Evolutionary conservation across 2,113 vertebrate species (phyloP), one percentile per base, ranked within the genome.

Genomic region (Gambusia affinis): DNA sequence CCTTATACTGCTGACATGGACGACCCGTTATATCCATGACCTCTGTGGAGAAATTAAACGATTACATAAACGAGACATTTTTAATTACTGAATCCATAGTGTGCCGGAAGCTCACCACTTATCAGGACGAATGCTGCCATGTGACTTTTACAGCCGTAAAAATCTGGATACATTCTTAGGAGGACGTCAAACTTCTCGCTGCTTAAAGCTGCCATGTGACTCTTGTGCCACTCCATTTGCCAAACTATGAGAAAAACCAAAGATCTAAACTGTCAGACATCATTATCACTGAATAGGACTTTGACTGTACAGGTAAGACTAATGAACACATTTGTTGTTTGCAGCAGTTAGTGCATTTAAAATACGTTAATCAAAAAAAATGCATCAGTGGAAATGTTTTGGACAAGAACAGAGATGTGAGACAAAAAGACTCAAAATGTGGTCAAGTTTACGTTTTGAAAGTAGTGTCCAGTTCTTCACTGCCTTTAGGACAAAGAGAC

Each of bases 111-210:
- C 92, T 88, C 81, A 96, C 96, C 95, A 90, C 75, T 94, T 84
- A 95, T 95, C 76, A 97, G 73, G 72, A 97, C 90, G 82, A 97
- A 96, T 0, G 95, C 93, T 0, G 96, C 96, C 88, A 97, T 90
- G 4, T 94, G 93, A 78, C 90, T 94, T 86, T 93, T 95, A 44
- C 93, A 95, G 81, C 67, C 88, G 11, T 76, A 14, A 70, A 95
- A 94, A 0, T 91, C 87, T 0, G 94, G 92, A 64, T 51, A 81
- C 70, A 87, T 79, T 3, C 81, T 91, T 67, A 97, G 61, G 39
- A 97, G 92, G 22, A 77, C 81, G 71, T 95, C 91, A 35, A 96
- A 95, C 47, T 74, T 88, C 0, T 92, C 83, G 0, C 93, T 94
- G 74, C 95, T 94, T 72, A 96, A 70, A 0, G 92, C 95, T 0